Base-by-base conservation (phyloP, 2,113 vertebrate genomes). In the Poeciliopsis occidentalis region DNA sequence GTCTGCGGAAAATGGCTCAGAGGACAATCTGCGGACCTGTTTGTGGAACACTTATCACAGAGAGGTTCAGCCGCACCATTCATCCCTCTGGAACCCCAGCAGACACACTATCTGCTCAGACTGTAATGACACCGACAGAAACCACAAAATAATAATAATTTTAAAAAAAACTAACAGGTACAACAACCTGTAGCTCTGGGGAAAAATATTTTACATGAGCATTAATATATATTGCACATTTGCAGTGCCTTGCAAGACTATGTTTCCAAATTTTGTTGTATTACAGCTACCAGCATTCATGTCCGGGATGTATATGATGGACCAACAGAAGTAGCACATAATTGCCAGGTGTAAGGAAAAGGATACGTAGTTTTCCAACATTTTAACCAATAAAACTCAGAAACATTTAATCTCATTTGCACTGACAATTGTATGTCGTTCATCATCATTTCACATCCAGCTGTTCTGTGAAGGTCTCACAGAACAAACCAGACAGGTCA, bases 11-110 rank as follows among this genome's bases (percentile, higher is more conserved):
- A 91, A 92, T 90, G 87, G 88, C 89, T 88, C 88, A 82, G 82
- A 88, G 85, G 83, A 89, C 90, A 90, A 91, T 91, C 85, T 77
- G 79, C 86, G 90, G 92, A 92, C 92, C 92, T 72, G 85, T 90
- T 92, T 92, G 90, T 87, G 26, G 64, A 92, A 92, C 92, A 91
- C 88, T 92, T 91, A 93, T 90, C 92, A 31, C 88, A 91, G 89
- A 89, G 88, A 89, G 88, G 79, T 90, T 85, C 87, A 86, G 79
- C 85, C 65, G 78, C 86, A 88, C 83, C 63, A 89, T 90, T 89
- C 80, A 89, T 88, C 73, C 73, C 70, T 84, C 84, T 30, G 60
- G 71, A 79, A 81, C 87, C 89, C 65, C 69, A 60, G 71, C 84
- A 66, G 84, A 69, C 84, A 68, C 78, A 77, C 87, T 79, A 85